Conservation (phyloP, 2,797 vertebrate species). For the Microctenopoma stevenorrisi region DNA sequence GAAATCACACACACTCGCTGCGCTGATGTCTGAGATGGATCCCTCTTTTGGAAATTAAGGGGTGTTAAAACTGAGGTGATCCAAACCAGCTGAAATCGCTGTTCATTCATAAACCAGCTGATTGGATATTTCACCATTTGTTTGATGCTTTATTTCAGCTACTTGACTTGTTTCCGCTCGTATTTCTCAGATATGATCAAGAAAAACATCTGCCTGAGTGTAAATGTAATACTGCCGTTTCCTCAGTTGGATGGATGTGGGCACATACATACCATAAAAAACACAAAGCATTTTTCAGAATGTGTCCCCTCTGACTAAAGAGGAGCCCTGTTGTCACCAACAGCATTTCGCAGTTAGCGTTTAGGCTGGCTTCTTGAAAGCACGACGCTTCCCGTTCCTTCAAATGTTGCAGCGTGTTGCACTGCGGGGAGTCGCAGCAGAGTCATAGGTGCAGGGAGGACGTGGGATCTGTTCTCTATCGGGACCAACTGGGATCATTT, state of each 20-base stretch:
- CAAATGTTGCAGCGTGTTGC: neutral
- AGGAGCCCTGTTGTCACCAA: neutral
- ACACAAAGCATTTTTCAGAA: neutral
- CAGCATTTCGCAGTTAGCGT: neutral
- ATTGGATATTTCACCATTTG: neutral
- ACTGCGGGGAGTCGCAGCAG: neutral
- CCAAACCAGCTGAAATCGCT: neutral
- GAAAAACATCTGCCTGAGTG: neutral
- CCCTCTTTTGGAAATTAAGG: neutral
- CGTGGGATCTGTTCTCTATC: no score
- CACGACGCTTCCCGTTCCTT: neutral
- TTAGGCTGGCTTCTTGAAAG: neutral
- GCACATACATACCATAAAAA: neutral
- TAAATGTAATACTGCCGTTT: neutral
- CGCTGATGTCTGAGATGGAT: slow-evolving; percentile 6
- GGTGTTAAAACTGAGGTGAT: neutral
- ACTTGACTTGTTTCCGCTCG: neutral
- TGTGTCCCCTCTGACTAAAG: neutral
- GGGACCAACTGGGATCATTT: no score
- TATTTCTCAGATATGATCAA: slow-evolving; percentile 4
- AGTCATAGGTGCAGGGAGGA: neutral
- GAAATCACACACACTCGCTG: slow-evolving; percentile 24
- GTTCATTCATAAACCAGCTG: neutral
- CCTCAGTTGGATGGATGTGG: neutral
- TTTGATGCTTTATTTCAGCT: neutral